Evolutionary conservation across 2,797 vertebrate species (phyloP).

Genomic region (Cuculus canorus): DNA sequence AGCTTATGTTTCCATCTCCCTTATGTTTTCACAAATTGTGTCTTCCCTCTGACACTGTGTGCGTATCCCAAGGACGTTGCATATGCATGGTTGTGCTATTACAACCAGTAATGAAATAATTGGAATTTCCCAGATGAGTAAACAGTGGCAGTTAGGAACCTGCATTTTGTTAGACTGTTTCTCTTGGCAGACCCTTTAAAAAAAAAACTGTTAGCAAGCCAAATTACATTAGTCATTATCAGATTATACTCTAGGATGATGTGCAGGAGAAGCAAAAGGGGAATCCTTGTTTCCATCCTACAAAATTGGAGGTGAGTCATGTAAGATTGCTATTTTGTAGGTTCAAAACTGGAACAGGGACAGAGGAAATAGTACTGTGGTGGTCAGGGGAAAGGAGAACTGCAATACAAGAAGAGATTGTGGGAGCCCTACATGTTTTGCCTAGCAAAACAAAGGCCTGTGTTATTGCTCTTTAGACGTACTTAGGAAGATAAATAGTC

Average conservation of each 20-base stretch:
- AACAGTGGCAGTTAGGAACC: background rate
- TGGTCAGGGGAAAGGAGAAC: background rate
- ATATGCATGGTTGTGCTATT: background rate
- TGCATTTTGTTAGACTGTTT: background rate
- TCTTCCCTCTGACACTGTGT: background rate
- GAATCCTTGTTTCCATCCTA: background rate
- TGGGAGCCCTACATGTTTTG: background rate
- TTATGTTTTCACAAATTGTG: background rate
- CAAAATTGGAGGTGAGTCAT: background rate
- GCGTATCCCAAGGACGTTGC: background rate
- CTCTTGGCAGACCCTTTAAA: background rate
- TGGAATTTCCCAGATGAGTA: background rate
- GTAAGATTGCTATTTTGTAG: background rate
- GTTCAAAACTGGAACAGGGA: background rate
- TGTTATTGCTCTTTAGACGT: background rate
- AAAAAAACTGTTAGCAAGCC: background rate
- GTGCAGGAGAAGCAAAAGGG: background rate
- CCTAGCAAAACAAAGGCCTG: background rate
- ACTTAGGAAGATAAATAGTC: background rate
- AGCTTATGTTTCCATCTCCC: background rate
- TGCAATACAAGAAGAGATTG: background rate
- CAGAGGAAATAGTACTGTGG: background rate
- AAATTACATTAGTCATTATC: background rate
- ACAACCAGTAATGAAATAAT: background rate
- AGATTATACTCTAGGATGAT: background rate